Evolutionary conservation across 2,113 vertebrate species (phyloP), one percentile per base, ranked within the genome.

Genomic region (Epinephelus fuscoguttatus): DNA sequence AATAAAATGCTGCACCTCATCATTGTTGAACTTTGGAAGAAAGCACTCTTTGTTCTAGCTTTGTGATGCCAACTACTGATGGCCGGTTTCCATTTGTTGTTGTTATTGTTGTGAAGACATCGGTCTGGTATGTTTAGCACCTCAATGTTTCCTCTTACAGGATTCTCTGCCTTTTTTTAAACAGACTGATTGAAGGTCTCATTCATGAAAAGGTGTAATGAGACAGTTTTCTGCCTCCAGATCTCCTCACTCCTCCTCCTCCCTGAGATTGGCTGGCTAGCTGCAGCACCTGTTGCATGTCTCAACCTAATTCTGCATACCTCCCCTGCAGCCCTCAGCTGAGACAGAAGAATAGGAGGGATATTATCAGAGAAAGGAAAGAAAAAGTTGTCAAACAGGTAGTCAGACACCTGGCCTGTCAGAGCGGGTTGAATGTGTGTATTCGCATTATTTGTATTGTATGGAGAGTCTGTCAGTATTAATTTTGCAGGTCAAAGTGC

Each of bases 201-300:
- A 19, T 9, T 45, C 42, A 57, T 42, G 53, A 81, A 23, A 69
- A 23, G 19, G 66, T 25, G 14, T 40, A 86, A 75, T 64, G 84
- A 84, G 60, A 87, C 78, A 71, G 40, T 19, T 55, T 70, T 27
- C 37, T 25, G 68, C 52, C 67, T 15, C 6, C 42, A 75, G 37
- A 30, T 14, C 18, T 42, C 57, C 18, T 60, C n/a, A 0, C 59
- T 11, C 13, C 14, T 17, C 27, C 25, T 12, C 50, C 6, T 30
- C 10, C 45, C 27, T 12, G 57, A 78, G 82, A 37, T 33, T 4
- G 13, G 57, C 52, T 50, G 14, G 47, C 53, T 80, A 45, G 8
- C 82, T 61, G 71, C 60, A 80, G 84, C 80, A 87, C 82, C 82
- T 90, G 80, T 76, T 74, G 70, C 61, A 0, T 78, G 86, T 87